Evolutionary conservation across 1,140 invertebrate species (phyloP), one percentile per base, ranked within the genome.

Genomic region (Ips nitidus): DNA sequence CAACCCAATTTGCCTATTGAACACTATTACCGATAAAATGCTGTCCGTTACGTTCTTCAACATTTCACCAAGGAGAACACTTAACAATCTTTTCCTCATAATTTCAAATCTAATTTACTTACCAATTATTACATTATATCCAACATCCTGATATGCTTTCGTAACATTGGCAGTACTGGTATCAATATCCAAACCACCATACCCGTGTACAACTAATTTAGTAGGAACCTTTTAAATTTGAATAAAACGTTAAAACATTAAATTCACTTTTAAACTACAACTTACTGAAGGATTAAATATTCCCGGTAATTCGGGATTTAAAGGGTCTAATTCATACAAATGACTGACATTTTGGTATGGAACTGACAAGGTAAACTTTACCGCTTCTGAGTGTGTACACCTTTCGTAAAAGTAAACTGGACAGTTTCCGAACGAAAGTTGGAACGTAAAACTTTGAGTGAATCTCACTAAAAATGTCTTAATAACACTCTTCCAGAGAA

Each of bases 151-250:
- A 53, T 80, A 80, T 7, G 77, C 73, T 60, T 71, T 64, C 6
- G 71, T 72, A 1, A 80, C 74, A 65, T 73, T 77, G 52, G 58
- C 74, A 38, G 75, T 74, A 37, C 75, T 75, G 37, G 60, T 71
- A 52, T 80, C 77, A 22, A 77, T 67, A 8, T 63, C 58, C 39
- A 79, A 60, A 6, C 78, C 78, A 4, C 77, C 78, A 69, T 78
- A 80, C 47, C 78, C 78, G 57, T 80, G 78, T 8, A 80, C 72
- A 4, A 78, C 58, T 3, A 80, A 75, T 73, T 80, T 80, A 8
- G 76, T 41, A 2, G 75, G 73, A 41, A 56, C 40, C 66, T 69
- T 39, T 41, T 61, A 69, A 50, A 8, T 4, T 1, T 22, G 22
- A 22, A n/a, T n/a, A n/a, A 55, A 22, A 22, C 22, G 22, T 22